Evolutionary conservation across 2,888 invertebrate species (phyloP).

Genomic region (Parnassius smintheus): DNA sequence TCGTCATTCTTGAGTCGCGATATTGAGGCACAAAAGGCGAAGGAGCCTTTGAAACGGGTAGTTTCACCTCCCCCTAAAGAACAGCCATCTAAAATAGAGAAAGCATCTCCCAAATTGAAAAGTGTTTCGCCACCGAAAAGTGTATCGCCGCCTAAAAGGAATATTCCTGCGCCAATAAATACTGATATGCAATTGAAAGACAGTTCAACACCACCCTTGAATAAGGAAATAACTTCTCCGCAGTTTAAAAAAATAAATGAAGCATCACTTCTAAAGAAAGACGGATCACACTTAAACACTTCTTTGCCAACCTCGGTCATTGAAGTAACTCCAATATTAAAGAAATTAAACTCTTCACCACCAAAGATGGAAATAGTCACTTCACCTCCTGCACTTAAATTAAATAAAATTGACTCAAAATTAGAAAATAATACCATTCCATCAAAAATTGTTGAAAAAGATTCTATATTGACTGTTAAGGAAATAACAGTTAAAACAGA

Average conservation of each 20-base stretch:
- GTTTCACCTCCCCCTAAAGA: conserved; percentile 28
- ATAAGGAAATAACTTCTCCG: conserved; percentile 25
- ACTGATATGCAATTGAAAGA: conserved; percentile 25
- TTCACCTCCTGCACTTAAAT: conserved; percentile 38
- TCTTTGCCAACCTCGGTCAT: conserved; percentile 26
- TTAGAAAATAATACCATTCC: conserved; percentile 33
- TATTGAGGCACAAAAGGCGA: conserved; percentile 53
- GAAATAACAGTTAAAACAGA: conserved; percentile 46
- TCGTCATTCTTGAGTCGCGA: conserved; percentile 62
- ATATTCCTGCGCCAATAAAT: conserved; percentile 24
- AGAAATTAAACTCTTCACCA: conserved; percentile 24
- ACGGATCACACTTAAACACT: conserved; percentile 33
- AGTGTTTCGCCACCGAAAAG: conserved; percentile 17
- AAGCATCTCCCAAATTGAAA: conserved; percentile 7
- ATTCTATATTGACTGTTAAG: conserved; percentile 38
- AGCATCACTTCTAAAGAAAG: conserved; percentile 31
- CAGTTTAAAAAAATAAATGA: conserved; percentile 22
- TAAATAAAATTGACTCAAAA: conserved; percentile 36
- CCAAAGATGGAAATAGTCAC: conserved; percentile 32
- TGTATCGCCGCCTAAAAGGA: conserved; percentile 33
- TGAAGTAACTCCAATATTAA: conserved; percentile 18
- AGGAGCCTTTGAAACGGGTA: conserved; percentile 25
- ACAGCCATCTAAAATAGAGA: conserved; percentile 3
- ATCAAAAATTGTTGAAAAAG: conserved; percentile 40
- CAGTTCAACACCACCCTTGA: background rate